Base-by-base conservation (phyloP, 2,797 vertebrate species). In the Spatula clypeata region DNA sequence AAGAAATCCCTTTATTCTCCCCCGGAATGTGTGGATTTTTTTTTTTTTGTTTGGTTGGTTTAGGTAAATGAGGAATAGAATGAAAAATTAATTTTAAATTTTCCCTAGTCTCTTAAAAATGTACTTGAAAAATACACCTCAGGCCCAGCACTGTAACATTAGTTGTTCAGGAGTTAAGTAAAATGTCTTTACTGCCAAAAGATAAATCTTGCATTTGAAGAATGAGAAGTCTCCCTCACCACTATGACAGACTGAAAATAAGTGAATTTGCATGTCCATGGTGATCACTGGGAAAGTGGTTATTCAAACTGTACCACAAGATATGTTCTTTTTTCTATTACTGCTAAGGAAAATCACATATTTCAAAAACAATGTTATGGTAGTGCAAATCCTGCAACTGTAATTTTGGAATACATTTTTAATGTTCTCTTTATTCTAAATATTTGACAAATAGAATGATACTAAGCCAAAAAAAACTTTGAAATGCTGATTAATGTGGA, bases 11-110 rank as follows among this genome's bases (percentile, higher is more conserved):
- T 62, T 60, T 54, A 5, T 44, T 9, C 7, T 3, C 2, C 13
- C 1, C 7, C 1, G 0, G 29, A 7, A 1, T 14, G 3, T 40
- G 7, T 64, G 7, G 6, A 5, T 32, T 60, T 67, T n/a, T 26
- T 11, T 71, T 34, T 7, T 42, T 77, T 64, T 13, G 16, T 26
- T 86, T 61, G 53, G 21, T 82, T 64, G 16, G 16, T 45, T 86
- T 61, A 62, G 26, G 27, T 67, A 71, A 89, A 12, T 24, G 57
- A 36, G 38, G 31, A 6, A 5, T 74, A 57, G 29, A 24, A 36
- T 38, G 6, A 71, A 29, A 54, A 29, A 55, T 24, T 23, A 21
- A 36, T n/a, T 21, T 57, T 15, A 38, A 11, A 2, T 21, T 42
- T 74, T 90, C 51, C 31, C 19, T 8, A 26, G 9, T 57, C 18